Conservation (phyloP, 2,797 vertebrate genomes). For the Sparidentex hasta region DNA sequence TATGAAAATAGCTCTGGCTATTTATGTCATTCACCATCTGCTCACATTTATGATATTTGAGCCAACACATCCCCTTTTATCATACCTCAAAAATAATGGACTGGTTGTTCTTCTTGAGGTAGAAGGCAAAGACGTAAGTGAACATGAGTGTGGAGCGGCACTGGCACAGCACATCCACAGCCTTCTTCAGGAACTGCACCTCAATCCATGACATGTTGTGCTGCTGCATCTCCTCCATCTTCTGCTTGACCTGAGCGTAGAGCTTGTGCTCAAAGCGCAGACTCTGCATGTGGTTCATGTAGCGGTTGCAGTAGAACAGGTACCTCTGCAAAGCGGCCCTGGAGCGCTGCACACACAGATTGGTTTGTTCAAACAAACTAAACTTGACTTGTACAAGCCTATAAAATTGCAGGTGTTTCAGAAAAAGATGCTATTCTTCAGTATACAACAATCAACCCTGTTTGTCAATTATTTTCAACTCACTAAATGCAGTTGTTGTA, state of each 20-base stretch:
- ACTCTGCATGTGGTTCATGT: slow-evolving; percentile 99
- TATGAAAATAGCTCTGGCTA: not conserved
- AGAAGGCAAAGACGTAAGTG: slow-evolving; percentile 99
- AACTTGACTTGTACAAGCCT: not conserved
- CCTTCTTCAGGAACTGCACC: slow-evolving; percentile 99
- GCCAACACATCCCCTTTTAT: not conserved
- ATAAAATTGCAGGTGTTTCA: not conserved
- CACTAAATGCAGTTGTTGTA: not conserved
- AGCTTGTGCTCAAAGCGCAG: slow-evolving; percentile 99
- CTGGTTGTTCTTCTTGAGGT: slow-evolving; percentile 99
- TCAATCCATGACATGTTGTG: slow-evolving; percentile 99
- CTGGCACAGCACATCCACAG: slow-evolving; percentile 97
- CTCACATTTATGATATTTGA: not conserved
- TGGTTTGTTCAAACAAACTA: slow-evolving; percentile 15
- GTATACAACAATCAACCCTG: not conserved
- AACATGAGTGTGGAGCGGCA: slow-evolving; percentile 99
- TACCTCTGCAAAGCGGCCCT: slow-evolving; percentile 99
- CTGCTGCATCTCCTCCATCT: slow-evolving; percentile 99
- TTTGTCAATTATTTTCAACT: not conserved
- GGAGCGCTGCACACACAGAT: slow-evolving; percentile 88
- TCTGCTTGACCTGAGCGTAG: slow-evolving; percentile 99
- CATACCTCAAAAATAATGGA: slow-evolving; percentile 99
- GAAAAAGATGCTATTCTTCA: not conserved
- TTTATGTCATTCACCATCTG: not conserved
- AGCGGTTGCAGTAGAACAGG: slow-evolving; percentile 99